Percentiles rank a stretch among this genome's conserved stretches.
phyloP scores from a whole-genome alignment of 2,113 vertebrate genomes.

The Sarotherodon lohbergeri region DNA sequence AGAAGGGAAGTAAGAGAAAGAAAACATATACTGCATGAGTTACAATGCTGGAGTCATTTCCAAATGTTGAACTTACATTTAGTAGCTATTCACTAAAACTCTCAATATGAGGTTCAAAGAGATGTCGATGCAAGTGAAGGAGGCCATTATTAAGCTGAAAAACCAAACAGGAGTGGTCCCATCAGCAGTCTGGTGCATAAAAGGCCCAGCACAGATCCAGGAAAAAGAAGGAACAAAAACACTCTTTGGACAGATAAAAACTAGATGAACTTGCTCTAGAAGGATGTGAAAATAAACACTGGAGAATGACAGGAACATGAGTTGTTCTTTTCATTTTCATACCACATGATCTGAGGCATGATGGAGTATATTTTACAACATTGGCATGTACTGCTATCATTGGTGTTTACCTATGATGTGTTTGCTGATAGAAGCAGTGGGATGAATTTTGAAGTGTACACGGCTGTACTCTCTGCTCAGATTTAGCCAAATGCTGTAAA shows the following conservation, averaged over 20 bases:
- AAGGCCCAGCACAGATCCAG: neutral
- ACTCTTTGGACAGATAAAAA: neutral
- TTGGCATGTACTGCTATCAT: neutral
- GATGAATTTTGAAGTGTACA: neutral
- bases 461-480: neutral
- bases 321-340: neutral
- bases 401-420: neutral
- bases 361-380: neutral
- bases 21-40: neutral
- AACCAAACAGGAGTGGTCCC: neutral
- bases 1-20: neutral
- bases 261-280: neutral
- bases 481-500: neutral
- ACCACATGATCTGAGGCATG: neutral
- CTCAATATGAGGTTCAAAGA: neutral
- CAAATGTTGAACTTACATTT: neutral
- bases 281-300: neutral
- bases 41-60: neutral
- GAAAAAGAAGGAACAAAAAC: neutral
- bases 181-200: neutral
- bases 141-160: neutral
- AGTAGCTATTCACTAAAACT: neutral
- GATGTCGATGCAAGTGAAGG: neutral
- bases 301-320: neutral
- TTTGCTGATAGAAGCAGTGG: neutral